A percentile compares a stretch with the other conserved stretches of the same genome.
These are phyloP conservation scores for Tipula lateralis DNA, from an alignment of 2,888 invertebrate species.

Conservation along the genomic window DNA sequence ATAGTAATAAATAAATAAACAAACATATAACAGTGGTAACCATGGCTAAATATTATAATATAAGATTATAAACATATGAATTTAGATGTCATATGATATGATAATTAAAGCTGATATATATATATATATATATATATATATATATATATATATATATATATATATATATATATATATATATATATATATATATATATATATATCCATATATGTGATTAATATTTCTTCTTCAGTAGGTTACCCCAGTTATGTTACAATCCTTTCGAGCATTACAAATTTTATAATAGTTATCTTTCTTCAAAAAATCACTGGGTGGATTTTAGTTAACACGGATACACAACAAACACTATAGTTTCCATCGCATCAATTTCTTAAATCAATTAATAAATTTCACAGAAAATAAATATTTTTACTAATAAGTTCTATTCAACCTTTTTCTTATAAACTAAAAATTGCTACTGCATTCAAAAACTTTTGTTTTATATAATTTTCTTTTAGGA, in stretches of 20 bases:
- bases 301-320: neutral
- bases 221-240: neutral
- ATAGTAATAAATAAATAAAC: slow-evolving; percentile 3
- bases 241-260: slow-evolving; percentile 1
- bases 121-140: neutral
- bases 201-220: neutral
- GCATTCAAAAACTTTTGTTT: neutral
- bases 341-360: neutral
- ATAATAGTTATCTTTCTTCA: neutral
- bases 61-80: slow-evolving; percentile 1
- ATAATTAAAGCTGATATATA: neutral
- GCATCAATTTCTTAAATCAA: neutral
- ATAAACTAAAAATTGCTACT: neutral
- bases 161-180: too few species aligned
- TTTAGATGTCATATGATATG: neutral
- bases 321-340: neutral
- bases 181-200: too few species aligned
- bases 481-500: neutral
- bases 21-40: neutral
- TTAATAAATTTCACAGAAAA: neutral
- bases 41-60: slow-evolving; percentile 9
- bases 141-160: neutral
- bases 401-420: neutral
- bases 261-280: neutral
- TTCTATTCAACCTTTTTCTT: neutral